Percentiles rank a stretch among this genome's conserved stretches.
Conservation (phyloP, 2,113 vertebrate species). For the Loxodonta africana region DNA sequence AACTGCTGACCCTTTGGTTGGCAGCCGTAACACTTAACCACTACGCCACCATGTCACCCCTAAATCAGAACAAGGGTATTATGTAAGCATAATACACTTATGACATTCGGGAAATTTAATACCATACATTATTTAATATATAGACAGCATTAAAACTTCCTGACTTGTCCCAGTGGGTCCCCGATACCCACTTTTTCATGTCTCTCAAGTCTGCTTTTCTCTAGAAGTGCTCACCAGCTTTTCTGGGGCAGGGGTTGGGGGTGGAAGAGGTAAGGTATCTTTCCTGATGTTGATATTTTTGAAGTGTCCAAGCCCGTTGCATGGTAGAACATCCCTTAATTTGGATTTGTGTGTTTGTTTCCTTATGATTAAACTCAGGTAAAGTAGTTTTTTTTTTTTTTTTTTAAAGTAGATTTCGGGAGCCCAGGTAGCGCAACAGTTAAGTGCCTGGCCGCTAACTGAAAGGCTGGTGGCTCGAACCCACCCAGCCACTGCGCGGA, state of each 20-base stretch:
- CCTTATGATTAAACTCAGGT: not conserved
- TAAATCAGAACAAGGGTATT: not conserved
- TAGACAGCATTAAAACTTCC: not conserved
- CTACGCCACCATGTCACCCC: not conserved
- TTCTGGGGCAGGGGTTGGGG: too few relatives aligned
- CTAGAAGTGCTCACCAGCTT: not conserved
- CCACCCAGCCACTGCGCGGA: not conserved
- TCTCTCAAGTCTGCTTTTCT: not conserved
- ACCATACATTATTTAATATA: not conserved
- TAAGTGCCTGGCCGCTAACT: not conserved
- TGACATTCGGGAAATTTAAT: too few relatives aligned
- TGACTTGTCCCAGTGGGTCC: not conserved
- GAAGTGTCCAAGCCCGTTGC: not conserved
- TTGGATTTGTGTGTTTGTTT: not conserved
- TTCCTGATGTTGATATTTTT: not conserved
- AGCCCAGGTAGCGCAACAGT: too few relatives aligned
- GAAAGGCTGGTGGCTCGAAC: not conserved
- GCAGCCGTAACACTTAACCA: too few relatives aligned
- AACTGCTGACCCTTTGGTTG: too few relatives aligned
- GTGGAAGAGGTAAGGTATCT: not conserved
- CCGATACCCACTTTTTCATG: not conserved
- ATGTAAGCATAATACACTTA: not conserved
- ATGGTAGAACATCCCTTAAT: not conserved
- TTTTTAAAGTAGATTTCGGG: too few relatives aligned
- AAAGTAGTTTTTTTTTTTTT: not conserved